A percentile compares a stretch with the other conserved stretches of the same genome.
phyloP scores from a whole-genome alignment of 2,113 vertebrate species.

The Phylloscopus trochilus region DNA sequence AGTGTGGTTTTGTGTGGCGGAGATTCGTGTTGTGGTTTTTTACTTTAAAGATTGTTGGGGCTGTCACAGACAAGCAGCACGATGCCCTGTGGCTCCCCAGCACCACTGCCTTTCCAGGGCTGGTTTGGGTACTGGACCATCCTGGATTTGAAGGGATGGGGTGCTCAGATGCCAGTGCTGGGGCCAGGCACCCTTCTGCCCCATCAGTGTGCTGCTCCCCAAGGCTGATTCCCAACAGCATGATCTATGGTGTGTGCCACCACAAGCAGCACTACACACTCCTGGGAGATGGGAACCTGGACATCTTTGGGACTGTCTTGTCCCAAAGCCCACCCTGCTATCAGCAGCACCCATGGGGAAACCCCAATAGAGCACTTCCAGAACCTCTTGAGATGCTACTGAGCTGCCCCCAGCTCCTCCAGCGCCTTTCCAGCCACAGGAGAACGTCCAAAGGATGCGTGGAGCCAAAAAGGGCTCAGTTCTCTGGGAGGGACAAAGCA shows the following conservation, averaged over 20 bases:
- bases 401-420: not conserved
- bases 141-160: not conserved
- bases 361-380: not conserved
- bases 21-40: not conserved
- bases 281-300: not conserved
- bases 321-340: not conserved
- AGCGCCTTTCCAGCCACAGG: not conserved
- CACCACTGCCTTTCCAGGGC: not conserved
- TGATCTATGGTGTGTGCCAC: not conserved
- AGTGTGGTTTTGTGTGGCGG: not conserved
- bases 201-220: not conserved
- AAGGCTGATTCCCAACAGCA: not conserved
- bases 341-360: not conserved
- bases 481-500: not conserved
- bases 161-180: not conserved
- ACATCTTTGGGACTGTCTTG: rapidly evolving
- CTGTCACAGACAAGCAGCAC: not conserved
- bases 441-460: not conserved
- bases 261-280: not conserved
- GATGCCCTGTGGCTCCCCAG: not conserved
- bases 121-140: not conserved
- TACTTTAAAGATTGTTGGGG: slow-evolving; percentile 23
- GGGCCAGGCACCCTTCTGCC: not conserved
- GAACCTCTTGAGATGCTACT: not conserved
- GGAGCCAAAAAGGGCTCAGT: not conserved